Conservation (phyloP, 2,888 invertebrate species). For the Thelaira solivaga region DNA sequence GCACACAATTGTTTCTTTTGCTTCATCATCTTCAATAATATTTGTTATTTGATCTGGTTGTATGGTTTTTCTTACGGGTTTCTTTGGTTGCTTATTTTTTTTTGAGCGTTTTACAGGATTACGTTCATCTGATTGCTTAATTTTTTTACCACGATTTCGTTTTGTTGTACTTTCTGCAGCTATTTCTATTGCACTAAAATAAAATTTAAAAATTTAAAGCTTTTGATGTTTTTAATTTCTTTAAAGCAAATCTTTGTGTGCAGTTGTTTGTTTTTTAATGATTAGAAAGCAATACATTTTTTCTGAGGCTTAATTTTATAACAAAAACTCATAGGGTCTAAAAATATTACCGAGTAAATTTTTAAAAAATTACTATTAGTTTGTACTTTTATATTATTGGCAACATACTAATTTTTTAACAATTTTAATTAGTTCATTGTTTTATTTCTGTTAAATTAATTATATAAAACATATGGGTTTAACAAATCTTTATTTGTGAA, state of each 20-base stretch:
- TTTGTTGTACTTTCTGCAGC: constrained; percentile 13
- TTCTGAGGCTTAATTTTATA: too few species aligned
- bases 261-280: neutral
- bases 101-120: neutral
- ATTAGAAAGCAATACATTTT: too few species aligned
- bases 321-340: too few species aligned
- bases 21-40: constrained; percentile 2
- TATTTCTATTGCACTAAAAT: constrained; percentile 30
- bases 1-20: constrained; percentile 31
- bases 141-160: constrained; percentile 30
- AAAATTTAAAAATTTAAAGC: constrained; percentile 22
- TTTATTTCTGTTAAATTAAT: too few species aligned
- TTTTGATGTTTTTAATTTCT: neutral
- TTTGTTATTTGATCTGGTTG: neutral
- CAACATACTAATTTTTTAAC: too few species aligned
- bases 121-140: constrained; percentile 25
- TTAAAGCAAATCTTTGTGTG: neutral
- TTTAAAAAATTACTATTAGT: too few species aligned
- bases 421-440: too few species aligned
- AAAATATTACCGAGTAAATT: too few species aligned
- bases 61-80: neutral
- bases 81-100: constrained; percentile 32
- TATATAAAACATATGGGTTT: too few species aligned
- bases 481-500: too few species aligned
- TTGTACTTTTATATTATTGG: too few species aligned